Percentiles rank a stretch among this genome's conserved stretches.
These are phyloP conservation scores for Mythimna vitellina DNA, from an alignment of 2,888 invertebrate genomes.

Conservation along the genomic window DNA sequence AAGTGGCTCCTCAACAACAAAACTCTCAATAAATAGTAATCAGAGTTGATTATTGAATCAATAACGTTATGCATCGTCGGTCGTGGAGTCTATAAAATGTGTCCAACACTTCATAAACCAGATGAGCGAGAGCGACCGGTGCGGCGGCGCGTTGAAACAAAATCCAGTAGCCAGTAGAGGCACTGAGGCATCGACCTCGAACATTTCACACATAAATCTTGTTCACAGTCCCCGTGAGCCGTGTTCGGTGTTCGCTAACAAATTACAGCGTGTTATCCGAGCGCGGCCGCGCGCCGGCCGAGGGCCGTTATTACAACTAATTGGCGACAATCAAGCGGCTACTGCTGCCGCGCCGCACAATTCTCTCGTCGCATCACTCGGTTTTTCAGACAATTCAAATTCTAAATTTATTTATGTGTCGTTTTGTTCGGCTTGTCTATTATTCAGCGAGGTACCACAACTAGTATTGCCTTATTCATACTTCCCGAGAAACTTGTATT, in stretches of 20 bases:
- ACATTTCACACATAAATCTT: constrained; percentile 86
- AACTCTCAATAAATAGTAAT: constrained; percentile 68
- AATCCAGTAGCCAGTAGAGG: constrained; percentile 71
- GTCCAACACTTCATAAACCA: constrained; percentile 72
- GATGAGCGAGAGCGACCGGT: constrained; percentile 59
- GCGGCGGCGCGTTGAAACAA: constrained; percentile 57
- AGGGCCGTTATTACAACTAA: constrained; percentile 87
- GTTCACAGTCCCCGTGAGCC: constrained; percentile 70
- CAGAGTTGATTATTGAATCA: constrained; percentile 69
- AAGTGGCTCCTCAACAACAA: constrained; percentile 48
- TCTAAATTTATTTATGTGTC: constrained; percentile 40
- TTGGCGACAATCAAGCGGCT: constrained; percentile 87
- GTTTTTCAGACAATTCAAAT: constrained; percentile 67
- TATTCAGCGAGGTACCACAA: constrained; percentile 36
- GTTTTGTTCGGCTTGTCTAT: constrained; percentile 46
- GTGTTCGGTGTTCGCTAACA: constrained; percentile 74
- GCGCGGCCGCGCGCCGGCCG: constrained; percentile 66
- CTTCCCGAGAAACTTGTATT: constrained; percentile 35
- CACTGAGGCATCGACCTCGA: constrained; percentile 81
- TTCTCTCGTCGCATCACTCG: constrained; percentile 73
- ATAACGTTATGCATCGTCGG: constrained; percentile 62
- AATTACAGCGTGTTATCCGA: constrained; percentile 83
- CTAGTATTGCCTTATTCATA: constrained; percentile 37
- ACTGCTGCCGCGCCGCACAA: constrained; percentile 79
- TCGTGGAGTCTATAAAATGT: constrained; percentile 65